These are phyloP conservation scores for Apamea epomidion DNA, from an alignment of 2,888 invertebrate genomes.

Conservation along the genomic window DNA sequence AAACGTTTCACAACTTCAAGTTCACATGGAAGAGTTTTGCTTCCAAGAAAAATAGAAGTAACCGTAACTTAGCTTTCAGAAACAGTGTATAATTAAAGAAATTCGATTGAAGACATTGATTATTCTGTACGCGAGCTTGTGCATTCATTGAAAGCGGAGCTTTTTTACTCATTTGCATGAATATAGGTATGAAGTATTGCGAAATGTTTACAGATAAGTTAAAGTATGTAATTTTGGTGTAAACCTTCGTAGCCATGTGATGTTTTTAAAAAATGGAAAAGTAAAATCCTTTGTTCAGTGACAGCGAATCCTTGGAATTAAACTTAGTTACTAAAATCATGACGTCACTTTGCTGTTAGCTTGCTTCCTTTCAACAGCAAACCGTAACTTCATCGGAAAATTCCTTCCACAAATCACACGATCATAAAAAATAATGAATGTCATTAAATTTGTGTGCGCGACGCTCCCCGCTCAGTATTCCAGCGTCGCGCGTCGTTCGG, in stretches of 20 bases:
- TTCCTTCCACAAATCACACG: neutral
- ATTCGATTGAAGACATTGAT: slow-evolving; percentile 9
- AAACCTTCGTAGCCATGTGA: neutral
- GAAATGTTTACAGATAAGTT: neutral
- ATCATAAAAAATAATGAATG: slow-evolving; percentile 16
- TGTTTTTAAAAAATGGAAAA: neutral
- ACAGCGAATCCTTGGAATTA: neutral
- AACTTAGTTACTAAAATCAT: neutral
- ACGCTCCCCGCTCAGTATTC: slow-evolving; percentile 72
- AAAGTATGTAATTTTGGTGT: neutral
- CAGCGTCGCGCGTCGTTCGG: slow-evolving; percentile 56
- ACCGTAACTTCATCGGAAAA: slow-evolving; percentile 7
- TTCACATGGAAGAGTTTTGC: neutral
- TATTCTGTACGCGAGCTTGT: slow-evolving; percentile 7
- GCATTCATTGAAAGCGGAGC: slow-evolving; percentile 8
- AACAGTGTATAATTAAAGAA: neutral
- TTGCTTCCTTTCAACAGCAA: neutral
- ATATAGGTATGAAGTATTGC: neutral
- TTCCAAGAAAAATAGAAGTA: slow-evolving; percentile 1
- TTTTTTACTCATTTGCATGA: neutral
- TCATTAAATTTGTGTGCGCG: slow-evolving; percentile 62
- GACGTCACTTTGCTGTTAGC: neutral
- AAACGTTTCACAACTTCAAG: slow-evolving; percentile 21
- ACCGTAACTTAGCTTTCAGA: neutral
- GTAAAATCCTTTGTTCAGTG: neutral